phyloP scores from a whole-genome alignment of 2,888 invertebrate genomes.

The Pseudanteris insignis region DNA sequence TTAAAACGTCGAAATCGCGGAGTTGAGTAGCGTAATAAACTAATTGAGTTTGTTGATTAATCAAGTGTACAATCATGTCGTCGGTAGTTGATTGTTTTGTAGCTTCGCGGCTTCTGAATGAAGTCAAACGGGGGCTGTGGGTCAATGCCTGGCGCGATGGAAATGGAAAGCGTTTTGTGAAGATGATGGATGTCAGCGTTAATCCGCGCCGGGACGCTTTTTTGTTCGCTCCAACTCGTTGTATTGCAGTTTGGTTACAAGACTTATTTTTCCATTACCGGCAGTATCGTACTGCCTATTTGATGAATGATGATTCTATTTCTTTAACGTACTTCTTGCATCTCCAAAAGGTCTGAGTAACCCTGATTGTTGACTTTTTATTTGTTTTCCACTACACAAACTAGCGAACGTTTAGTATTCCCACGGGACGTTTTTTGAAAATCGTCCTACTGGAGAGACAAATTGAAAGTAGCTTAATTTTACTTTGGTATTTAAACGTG shows the following conservation, averaged over 20 bases:
- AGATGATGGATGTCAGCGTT: conserved; percentile 25
- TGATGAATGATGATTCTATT: too few species aligned
- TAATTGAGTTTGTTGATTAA: conserved; percentile 29
- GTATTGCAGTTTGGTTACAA: conserved; percentile 2
- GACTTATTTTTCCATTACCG: not conserved
- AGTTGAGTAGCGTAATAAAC: conserved; percentile 16
- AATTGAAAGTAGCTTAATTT: conserved; percentile 7
- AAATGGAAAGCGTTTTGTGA: conserved; percentile 44
- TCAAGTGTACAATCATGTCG: conserved; percentile 28
- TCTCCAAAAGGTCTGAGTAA: too few species aligned
- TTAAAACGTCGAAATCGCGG: not conserved
- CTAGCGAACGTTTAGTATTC: too few species aligned
- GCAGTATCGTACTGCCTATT: too few species aligned
- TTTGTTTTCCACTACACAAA: too few species aligned
- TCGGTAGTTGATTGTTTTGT: conserved; percentile 39
- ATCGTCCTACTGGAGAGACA: too few species aligned
- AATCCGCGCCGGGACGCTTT: conserved; percentile 10
- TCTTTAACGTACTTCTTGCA: too few species aligned
- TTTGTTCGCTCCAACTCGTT: conserved; percentile 3
- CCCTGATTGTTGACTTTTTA: too few species aligned
- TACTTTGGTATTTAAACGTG: not conserved
- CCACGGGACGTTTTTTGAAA: conserved; percentile 16
- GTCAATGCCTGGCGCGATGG: conserved; percentile 43
- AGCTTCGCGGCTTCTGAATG: conserved; percentile 25
- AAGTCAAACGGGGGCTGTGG: conserved; percentile 37